A percentile compares a stretch with the other conserved stretches of the same genome.
phyloP scores from a whole-genome alignment of 2,888 invertebrate species.

The Volucella inflata region DNA sequence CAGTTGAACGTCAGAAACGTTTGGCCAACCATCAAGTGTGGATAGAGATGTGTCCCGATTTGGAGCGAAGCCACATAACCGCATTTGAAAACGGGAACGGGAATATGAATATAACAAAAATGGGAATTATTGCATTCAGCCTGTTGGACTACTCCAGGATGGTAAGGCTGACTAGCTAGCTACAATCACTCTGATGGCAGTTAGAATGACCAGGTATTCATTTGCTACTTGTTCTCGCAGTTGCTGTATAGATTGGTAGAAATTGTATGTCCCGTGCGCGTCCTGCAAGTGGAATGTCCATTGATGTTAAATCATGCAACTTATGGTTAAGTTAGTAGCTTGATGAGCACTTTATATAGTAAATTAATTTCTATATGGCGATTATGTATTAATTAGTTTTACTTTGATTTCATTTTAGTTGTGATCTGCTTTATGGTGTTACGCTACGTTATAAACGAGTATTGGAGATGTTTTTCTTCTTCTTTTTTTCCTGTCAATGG shows the following conservation, averaged over 20 bases:
- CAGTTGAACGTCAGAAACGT: conserved; percentile 26
- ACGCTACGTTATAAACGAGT: neutral
- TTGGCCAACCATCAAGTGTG: conserved; percentile 52
- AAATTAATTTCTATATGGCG: conserved; percentile 69
- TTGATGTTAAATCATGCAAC: conserved; percentile 61
- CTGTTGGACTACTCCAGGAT: neutral
- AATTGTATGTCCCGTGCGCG: conserved; percentile 44
- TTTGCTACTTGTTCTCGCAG: conserved; percentile 4
- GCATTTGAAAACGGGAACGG: conserved; percentile 72
- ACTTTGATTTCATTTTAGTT: conserved; percentile 33
- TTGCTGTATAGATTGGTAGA: conserved; percentile 15
- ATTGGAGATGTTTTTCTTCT: too few species aligned
- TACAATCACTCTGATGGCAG: conserved; percentile 31
- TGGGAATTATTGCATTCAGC: conserved; percentile 61
- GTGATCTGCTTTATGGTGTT: neutral
- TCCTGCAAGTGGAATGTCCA: conserved; percentile 60
- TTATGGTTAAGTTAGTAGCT: conserved; percentile 69
- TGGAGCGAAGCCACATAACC: conserved; percentile 59
- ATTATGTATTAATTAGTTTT: conserved; percentile 69
- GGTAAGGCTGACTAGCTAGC: too few species aligned
- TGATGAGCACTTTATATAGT: conserved; percentile 72
- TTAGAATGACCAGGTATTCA: conserved; percentile 17
- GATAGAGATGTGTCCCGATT: conserved; percentile 57
- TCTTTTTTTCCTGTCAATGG: too few species aligned
- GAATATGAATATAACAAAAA: conserved; percentile 64